These are phyloP conservation scores for Papilio glaucus DNA, from an alignment of 1,140 invertebrate genomes.

Conservation along the genomic window DNA sequence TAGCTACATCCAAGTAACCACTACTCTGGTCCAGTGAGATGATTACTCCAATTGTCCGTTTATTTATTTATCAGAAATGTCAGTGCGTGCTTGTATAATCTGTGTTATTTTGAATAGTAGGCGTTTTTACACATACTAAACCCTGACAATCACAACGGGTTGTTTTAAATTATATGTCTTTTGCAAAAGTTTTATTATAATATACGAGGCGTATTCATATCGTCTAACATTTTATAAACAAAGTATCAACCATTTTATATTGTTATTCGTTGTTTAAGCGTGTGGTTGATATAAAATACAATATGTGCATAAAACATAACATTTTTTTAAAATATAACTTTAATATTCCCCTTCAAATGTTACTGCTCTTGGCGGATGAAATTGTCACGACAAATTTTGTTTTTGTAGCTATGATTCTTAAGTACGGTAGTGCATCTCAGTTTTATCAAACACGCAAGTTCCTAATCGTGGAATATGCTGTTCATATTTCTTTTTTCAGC, in stretches of 20 bases:
- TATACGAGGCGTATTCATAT: neutral
- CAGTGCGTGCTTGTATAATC: neutral
- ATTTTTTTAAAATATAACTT: too few relatives aligned
- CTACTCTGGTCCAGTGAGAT: neutral
- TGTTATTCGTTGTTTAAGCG: neutral
- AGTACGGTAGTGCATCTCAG: too few relatives aligned
- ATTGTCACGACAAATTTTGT: too few relatives aligned
- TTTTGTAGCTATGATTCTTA: too few relatives aligned
- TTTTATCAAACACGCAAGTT: too few relatives aligned
- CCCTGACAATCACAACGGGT: neutral
- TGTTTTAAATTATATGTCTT: neutral
- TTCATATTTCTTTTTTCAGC: too few relatives aligned
- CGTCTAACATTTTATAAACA: neutral
- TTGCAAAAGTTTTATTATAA: neutral
- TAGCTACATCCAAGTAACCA: neutral
- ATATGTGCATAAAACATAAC: neutral
- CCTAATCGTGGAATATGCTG: too few relatives aligned
- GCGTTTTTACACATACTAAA: neutral
- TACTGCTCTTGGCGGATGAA: too few relatives aligned
- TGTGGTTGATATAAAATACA: neutral
- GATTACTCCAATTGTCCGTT: slow-evolving; percentile 7
- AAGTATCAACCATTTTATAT: neutral
- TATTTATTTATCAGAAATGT: neutral
- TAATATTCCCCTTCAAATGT: too few relatives aligned
- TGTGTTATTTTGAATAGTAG: neutral